phyloP scores from a whole-genome alignment of 2,888 invertebrate genomes.

The Amphipyra tragopoginis region DNA sequence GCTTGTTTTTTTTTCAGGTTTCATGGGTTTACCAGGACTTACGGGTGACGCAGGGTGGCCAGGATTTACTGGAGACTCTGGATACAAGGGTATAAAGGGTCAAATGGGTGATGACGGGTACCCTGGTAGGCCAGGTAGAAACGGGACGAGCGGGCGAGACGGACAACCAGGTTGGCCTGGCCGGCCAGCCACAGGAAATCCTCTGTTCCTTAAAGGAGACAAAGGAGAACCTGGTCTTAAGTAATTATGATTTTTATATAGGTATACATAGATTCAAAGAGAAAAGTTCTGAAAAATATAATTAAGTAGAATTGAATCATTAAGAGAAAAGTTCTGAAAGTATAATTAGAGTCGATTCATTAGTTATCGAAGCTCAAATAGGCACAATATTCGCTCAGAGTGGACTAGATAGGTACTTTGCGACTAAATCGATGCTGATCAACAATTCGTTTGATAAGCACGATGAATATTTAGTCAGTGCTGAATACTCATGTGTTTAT shows the following conservation, averaged over 20 bases:
- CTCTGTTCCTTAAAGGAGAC: constrained; percentile 78
- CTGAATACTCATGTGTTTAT: no score
- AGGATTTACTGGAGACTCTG: constrained; percentile 70
- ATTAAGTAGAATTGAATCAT: no score
- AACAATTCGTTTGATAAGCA: no score
- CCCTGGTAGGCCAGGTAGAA: constrained; percentile 84
- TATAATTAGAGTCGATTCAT: no score
- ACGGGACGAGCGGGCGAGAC: constrained; percentile 86
- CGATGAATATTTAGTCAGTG: no score
- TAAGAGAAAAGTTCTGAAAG: no score
- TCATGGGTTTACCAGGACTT: constrained; percentile 81
- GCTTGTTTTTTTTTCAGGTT: constrained; percentile 70
- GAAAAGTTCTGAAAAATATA: no score
- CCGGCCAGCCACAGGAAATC: constrained; percentile 75
- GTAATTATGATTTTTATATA: constrained; percentile 61
- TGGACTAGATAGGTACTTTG: no score
- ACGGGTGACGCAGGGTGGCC: constrained; percentile 81
- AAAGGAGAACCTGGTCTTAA: constrained; percentile 85
- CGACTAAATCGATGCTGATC: no score
- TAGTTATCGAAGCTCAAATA: no score
- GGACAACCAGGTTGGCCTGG: constrained; percentile 89
- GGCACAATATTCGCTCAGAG: no score
- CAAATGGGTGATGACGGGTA: constrained; percentile 81
- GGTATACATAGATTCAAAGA: not conserved
- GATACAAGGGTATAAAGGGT: constrained; percentile 77